Evolutionary conservation across 1,140 invertebrate genomes (phyloP).

Genomic region (Lepidurus arcticus): DNA sequence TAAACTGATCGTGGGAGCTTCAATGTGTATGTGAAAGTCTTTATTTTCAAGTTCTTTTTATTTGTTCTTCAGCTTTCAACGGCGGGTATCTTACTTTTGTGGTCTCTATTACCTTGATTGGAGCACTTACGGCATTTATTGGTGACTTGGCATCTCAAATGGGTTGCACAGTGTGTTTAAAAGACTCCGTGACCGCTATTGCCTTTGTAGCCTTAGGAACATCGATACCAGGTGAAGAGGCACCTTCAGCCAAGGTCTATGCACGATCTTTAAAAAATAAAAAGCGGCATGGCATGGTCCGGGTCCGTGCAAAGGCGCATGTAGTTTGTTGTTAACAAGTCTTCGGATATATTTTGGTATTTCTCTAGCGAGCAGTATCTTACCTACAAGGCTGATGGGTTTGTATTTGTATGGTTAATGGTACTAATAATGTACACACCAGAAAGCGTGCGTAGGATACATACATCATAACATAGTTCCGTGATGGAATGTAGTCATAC

Average conservation of each 20-base stretch:
- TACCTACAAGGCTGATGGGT: too few relatives aligned
- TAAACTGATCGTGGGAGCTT: too few relatives aligned
- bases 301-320: background rate
- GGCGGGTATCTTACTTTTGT: constrained; percentile 56
- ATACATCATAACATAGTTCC: too few relatives aligned
- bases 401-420: too few relatives aligned
- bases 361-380: background rate
- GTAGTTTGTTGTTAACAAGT: background rate
- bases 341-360: background rate
- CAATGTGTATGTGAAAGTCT: too few relatives aligned
- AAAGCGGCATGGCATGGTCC: background rate
- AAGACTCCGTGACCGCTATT: constrained; percentile 59
- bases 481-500: background rate
- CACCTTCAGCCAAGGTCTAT: background rate
- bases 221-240: constrained; percentile 52
- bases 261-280: background rate
- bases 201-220: constrained; percentile 57
- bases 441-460: too few relatives aligned
- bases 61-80: constrained; percentile 27
- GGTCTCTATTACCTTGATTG: constrained; percentile 54
- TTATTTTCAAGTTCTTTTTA: background rate
- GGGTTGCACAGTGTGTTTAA: constrained; percentile 57
- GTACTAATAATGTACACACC: too few relatives aligned
- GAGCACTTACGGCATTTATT: constrained; percentile 56
- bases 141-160: constrained; percentile 57